phyloP scores from a whole-genome alignment of 1,140 invertebrate species.

The Phenacoccus solenopsis region DNA sequence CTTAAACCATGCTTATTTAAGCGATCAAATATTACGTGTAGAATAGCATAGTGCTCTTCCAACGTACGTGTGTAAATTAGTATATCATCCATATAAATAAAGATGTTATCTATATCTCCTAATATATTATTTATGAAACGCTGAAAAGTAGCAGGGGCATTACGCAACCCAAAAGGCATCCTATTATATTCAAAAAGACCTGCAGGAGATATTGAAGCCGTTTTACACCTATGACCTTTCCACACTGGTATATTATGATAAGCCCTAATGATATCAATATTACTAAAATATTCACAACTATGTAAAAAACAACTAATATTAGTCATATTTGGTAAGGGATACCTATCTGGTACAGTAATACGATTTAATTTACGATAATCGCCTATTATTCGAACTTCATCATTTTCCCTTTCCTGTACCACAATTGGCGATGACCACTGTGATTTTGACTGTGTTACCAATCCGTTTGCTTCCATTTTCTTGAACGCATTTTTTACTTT shows the following conservation, averaged over 20 bases:
- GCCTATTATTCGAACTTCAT: conserved; percentile 32
- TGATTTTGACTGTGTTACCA: no score
- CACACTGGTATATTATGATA: conserved; percentile 37
- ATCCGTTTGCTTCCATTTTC: no score
- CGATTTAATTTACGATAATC: conserved; percentile 37
- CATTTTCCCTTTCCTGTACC: conserved; percentile 34
- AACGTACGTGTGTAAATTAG: conserved; percentile 28
- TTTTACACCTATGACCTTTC: conserved; percentile 31
- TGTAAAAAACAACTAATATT: conserved; percentile 31
- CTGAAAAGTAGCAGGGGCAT: conserved; percentile 36
- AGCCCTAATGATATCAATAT: conserved; percentile 36
- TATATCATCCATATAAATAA: conserved; percentile 32
- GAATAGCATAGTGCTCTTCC: conserved; percentile 26
- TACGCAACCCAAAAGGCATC: conserved; percentile 31
- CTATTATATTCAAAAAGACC: conserved; percentile 22
- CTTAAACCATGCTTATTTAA: conserved; percentile 24
- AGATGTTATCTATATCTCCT: conserved; percentile 29
- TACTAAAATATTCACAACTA: conserved; percentile 34
- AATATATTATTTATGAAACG: conserved; percentile 37
- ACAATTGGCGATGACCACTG: conserved; percentile 35
- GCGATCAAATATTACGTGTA: conserved; percentile 24
- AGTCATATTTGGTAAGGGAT: conserved; percentile 32
- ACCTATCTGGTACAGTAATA: conserved; percentile 30
- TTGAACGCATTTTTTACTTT: no score
- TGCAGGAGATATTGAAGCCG: conserved; percentile 26